A percentile compares a stretch with the other conserved stretches of the same genome.
Evolutionary conservation across 2,797 vertebrate genomes (phyloP).

Genomic region (Alcedo quadribrachys): DNA sequence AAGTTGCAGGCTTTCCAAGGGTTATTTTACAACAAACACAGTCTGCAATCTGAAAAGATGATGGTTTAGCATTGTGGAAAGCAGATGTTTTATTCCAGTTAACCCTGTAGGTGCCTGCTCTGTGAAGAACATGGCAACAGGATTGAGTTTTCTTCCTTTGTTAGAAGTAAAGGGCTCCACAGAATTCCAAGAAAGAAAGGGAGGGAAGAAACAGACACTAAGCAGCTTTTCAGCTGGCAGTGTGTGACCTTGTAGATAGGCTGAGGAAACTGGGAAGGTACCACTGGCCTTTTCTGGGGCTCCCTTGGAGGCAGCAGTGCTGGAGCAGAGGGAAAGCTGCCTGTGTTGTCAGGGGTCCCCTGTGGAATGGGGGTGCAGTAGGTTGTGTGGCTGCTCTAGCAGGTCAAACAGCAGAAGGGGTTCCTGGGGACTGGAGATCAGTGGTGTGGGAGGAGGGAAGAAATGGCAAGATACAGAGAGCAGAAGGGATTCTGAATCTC

Average conservation of each 20-base stretch:
- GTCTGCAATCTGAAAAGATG: neutral
- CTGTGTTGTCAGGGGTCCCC: rapidly evolving
- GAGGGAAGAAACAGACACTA: neutral
- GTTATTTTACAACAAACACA: rapidly evolving
- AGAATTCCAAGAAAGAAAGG: neutral
- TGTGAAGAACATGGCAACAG: neutral
- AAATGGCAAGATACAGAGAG: rapidly evolving
- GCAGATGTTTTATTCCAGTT: neutral
- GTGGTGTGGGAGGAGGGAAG: neutral
- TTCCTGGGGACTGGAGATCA: neutral
- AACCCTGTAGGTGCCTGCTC: neutral
- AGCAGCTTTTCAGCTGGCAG: neutral
- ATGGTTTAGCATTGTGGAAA: neutral
- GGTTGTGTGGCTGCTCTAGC: neutral
- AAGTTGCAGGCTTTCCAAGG: neutral
- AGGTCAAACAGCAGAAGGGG: neutral
- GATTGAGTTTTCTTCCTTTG: neutral
- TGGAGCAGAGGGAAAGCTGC: neutral
- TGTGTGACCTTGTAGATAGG: rapidly evolving
- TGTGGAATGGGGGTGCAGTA: neutral
- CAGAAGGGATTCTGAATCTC: neutral
- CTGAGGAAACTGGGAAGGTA: neutral
- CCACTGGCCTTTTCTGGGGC: neutral
- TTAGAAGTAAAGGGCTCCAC: neutral
- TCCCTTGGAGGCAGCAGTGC: neutral